Conservation (phyloP, 2,888 invertebrate species). For the Branchinecta sandiegonensis region DNA sequence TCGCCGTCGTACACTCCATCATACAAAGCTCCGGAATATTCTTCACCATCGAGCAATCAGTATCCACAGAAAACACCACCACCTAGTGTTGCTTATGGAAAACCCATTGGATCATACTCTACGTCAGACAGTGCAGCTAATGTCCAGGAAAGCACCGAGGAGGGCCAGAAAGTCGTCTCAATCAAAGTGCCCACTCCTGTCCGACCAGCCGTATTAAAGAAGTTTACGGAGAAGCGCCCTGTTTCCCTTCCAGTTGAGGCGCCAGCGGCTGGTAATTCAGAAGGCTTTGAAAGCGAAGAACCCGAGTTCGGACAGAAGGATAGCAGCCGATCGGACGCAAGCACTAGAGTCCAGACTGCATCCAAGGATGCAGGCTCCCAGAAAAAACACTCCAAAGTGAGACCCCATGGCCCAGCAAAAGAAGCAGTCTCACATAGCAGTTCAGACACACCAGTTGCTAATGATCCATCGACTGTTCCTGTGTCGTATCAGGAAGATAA, state of each 20-base stretch:
- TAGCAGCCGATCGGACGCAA: background rate
- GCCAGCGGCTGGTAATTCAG: background rate
- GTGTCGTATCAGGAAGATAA: background rate
- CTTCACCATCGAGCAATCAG: too few species aligned
- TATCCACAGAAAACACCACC: background rate
- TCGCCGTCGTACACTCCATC: too few species aligned
- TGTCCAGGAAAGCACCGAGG: background rate
- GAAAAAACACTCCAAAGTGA: background rate
- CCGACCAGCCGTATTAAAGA: constrained; percentile 22
- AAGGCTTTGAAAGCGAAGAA: background rate
- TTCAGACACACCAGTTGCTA: background rate
- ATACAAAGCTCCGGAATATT: too few species aligned
- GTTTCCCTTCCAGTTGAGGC: background rate
- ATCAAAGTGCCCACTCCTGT: constrained; percentile 22
- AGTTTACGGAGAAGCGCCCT: constrained; percentile 14
- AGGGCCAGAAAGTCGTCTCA: constrained; percentile 20
- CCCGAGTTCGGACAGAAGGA: constrained; percentile 3
- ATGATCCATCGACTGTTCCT: background rate
- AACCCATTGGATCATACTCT: background rate
- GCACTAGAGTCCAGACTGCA: background rate
- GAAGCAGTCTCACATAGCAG: background rate
- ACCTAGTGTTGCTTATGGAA: background rate
- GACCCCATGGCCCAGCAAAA: background rate
- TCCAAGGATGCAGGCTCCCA: background rate
- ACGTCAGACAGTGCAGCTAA: background rate